Base-by-base conservation (phyloP, 2,888 invertebrate species). In the Metacarcinus magister region DNA sequence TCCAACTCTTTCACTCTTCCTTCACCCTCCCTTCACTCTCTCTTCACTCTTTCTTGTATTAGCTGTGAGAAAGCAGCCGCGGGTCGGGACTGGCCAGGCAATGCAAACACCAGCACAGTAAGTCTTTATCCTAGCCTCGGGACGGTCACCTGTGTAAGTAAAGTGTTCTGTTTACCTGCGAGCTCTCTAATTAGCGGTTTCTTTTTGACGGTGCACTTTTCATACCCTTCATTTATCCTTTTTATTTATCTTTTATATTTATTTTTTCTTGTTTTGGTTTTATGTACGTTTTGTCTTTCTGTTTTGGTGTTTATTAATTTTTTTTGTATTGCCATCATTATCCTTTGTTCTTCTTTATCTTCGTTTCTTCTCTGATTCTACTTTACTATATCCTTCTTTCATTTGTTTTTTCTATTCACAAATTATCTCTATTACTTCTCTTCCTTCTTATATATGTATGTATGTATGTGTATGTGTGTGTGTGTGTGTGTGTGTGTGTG, bases 71-170 rank as follows among this genome's bases (percentile, higher is more conserved):
- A 8, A 32, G 32, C 13, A 82, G 82, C 82, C 82, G 82, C 82
- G 82, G 82, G 82, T 67, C 82, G 16, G 23, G 82, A 82, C 82
- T 32, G 82, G 82, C 32, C 82, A 82, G 13, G 82, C 32, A 32
- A 82, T 32, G 32, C 32, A 82, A 82, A 82, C 82, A 82, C 32
- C 13, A 32, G 32, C 67, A 82, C 82, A 82, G 32, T 32, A 23
- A 28, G 2, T 32, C 82, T 32, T 10, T 82, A 32, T 82, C 82
- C 32, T 82, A 16, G 13, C 13, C 7, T 32, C 82, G 82, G 82
- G 82, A 82, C 82, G 82, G 82, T 82, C 82, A 82, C 82, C 82
- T 82, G 82, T 32, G 13, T 82, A 82, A 82, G 82, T 82, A 28
- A 82, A 28, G 82, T 28, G 82, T 82, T 16, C 82, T 82, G 82